phyloP scores from a whole-genome alignment of 2,113 vertebrate genomes.

The Corythoichthys intestinalis region DNA sequence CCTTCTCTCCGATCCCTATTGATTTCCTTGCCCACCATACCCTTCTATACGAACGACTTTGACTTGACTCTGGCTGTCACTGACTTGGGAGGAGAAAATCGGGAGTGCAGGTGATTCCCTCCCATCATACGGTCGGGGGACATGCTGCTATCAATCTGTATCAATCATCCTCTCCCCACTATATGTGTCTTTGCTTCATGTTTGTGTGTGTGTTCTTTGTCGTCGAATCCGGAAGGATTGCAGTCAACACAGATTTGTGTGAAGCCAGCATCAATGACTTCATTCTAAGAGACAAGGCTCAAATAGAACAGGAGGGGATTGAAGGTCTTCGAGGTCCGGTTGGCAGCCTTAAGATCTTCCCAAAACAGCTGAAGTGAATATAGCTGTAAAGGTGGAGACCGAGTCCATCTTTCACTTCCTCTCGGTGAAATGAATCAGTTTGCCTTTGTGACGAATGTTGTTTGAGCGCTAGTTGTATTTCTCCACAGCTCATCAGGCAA shows the following conservation, averaged over 20 bases:
- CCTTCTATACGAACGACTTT: conserved; percentile 6
- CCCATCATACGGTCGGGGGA: conserved; percentile 31
- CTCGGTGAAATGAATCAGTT: neutral
- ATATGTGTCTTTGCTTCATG: conserved; percentile 58
- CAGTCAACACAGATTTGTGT: conserved; percentile 72
- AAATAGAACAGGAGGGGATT: conserved; percentile 30
- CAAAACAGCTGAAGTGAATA: conserved; percentile 1
- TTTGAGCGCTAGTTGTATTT: neutral
- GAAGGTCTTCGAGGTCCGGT: conserved; percentile 28
- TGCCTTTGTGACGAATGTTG: neutral
- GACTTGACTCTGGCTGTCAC: conserved; percentile 36
- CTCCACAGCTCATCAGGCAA: conserved; percentile 32
- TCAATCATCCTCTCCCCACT: conserved; percentile 70
- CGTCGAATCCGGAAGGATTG: conserved; percentile 62
- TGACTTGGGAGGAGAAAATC: conserved; percentile 31
- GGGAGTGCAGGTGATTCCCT: conserved; percentile 48
- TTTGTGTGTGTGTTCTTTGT: conserved; percentile 21
- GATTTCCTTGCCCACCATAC: conserved; percentile 32
- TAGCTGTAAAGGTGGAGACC: neutral
- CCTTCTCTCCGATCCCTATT: conserved; percentile 1
- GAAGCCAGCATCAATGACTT: conserved; percentile 56
- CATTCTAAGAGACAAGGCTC: conserved; percentile 57
- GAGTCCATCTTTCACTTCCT: neutral
- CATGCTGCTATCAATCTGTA: conserved; percentile 54
- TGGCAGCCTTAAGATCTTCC: conserved; percentile 1